Evolutionary conservation across 1,140 invertebrate species (phyloP).

Genomic region (Drosophila prosaltans): DNA sequence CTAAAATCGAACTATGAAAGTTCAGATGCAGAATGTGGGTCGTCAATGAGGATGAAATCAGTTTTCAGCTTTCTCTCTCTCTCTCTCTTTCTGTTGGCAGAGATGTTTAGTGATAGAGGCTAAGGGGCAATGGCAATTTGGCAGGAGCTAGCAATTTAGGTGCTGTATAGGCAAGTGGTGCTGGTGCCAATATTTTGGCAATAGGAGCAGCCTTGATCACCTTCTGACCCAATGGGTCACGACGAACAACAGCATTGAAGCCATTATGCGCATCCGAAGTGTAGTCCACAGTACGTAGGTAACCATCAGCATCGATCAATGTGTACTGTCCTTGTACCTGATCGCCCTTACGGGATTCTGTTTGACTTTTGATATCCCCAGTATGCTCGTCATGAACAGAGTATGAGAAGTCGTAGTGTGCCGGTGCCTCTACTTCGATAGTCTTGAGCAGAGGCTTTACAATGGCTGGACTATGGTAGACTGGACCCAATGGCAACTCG

Average conservation of each 20-base stretch:
- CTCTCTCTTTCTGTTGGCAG: neutral
- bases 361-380: slow-evolving; percentile 85
- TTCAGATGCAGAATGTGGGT: slow-evolving; percentile 50
- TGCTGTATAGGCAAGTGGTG: slow-evolving; percentile 56
- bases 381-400: slow-evolving; percentile 85
- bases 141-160: slow-evolving; percentile 65
- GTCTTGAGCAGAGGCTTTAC: slow-evolving; percentile 83
- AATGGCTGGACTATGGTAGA: slow-evolving; percentile 59
- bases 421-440: slow-evolving; percentile 84
- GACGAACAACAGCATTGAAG: slow-evolving; percentile 84
- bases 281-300: slow-evolving; percentile 87
- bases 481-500: slow-evolving; percentile 60
- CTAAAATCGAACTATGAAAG: slow-evolving; percentile 17
- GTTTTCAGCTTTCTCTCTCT: slow-evolving; percentile 45
- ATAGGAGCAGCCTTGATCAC: slow-evolving; percentile 82
- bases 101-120: slow-evolving; percentile 57
- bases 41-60: slow-evolving; percentile 73
- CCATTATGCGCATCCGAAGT: slow-evolving; percentile 85
- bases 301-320: slow-evolving; percentile 86
- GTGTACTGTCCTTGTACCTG: slow-evolving; percentile 85
- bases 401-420: slow-evolving; percentile 85
- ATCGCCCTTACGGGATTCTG: slow-evolving; percentile 85
- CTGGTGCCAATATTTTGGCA: slow-evolving; percentile 49
- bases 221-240: slow-evolving; percentile 82
- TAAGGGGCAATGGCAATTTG: slow-evolving; percentile 47